Base-by-base conservation (phyloP, 2,888 invertebrate species). In the Alviniconcha strummeri region DNA sequence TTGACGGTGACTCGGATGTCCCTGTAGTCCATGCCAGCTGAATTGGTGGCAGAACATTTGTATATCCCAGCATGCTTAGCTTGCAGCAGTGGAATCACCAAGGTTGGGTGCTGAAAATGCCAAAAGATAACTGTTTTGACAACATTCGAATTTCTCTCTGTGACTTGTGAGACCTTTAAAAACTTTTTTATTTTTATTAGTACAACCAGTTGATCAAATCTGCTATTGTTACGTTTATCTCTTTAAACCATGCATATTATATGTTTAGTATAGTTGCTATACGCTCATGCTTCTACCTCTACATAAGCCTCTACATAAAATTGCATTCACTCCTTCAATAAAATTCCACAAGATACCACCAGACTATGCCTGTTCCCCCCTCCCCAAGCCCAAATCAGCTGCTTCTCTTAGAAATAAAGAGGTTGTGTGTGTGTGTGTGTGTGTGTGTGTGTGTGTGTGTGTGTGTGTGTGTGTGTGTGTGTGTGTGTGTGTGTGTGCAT, bases 1-100 rank as follows among this genome's bases (percentile, higher is more conserved):
- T 87, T 86, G 17, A 92, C 88, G 60, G 87, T 85, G 5, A 92
- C 84, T 52, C 85, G 81, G 13, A 92, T 89, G 57, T 86, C 82
- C 79, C 91, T 85, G 19, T 83, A 71, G 80, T 90, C 91, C 67
- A 75, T 77, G 9, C 91, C 91, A 15, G 91, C 90, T n/a, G 86
- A 87, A 80, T 92, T 92, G 60, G 80, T 75, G 36, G 91, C 90
- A 8, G 86, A 86, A 86, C 92, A 92, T 74, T 90, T 90, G 85
- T 91, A 92, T 8, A 87, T 86, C 6, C 92, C 92, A 74, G 88
- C 87, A 83, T 91, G 87, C 55, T 88, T 86, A 56, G 89, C 85
- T 19, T 84, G 82, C 7, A 88, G 87, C 52, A 72, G 71, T 3
- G 85, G 84, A 56, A 92, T 88, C 4, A 84, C 78, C 56, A 92